These are phyloP conservation scores for Ophiodon elongatus DNA, from an alignment of 2,113 vertebrate species.

Conservation along the genomic window DNA sequence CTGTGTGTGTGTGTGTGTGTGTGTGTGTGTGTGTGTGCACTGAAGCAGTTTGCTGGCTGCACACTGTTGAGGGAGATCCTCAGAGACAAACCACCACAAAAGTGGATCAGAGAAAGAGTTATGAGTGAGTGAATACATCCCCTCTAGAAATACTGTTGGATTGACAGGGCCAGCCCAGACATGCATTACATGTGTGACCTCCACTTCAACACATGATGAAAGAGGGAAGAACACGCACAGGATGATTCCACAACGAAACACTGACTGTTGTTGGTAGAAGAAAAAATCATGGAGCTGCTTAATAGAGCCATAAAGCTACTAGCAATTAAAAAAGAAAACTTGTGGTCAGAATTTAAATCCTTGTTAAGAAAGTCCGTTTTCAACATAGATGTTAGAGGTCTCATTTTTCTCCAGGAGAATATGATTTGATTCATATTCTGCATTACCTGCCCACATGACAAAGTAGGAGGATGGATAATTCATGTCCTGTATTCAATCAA, in stretches of 20 bases:
- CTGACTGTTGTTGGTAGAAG: neutral
- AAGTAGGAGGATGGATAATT: neutral
- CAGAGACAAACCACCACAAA: neutral
- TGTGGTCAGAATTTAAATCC: neutral
- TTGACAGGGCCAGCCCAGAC: neutral
- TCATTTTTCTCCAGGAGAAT: too few relatives aligned
- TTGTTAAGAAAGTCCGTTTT: too few relatives aligned
- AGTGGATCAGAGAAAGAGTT: neutral
- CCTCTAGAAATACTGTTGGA: neutral
- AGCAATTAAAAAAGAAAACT: too few relatives aligned
- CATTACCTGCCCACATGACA: too few relatives aligned
- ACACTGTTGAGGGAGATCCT: conserved; percentile 24
- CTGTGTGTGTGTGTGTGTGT: neutral
- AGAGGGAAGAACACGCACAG: neutral
- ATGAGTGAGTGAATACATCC: neutral
- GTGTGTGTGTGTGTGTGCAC: conserved; percentile 8
- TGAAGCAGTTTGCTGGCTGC: conserved; percentile 7
- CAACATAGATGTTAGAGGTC: too few relatives aligned
- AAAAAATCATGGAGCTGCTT: neutral
- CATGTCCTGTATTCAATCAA: neutral
- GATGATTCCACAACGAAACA: neutral
- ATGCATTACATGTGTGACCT: conserved; percentile 28
- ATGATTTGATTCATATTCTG: too few relatives aligned
- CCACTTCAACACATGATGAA: conserved; percentile 11
- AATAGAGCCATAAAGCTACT: neutral